Base-by-base conservation (phyloP, 1,140 invertebrate genomes). In the Euura lappo region DNA sequence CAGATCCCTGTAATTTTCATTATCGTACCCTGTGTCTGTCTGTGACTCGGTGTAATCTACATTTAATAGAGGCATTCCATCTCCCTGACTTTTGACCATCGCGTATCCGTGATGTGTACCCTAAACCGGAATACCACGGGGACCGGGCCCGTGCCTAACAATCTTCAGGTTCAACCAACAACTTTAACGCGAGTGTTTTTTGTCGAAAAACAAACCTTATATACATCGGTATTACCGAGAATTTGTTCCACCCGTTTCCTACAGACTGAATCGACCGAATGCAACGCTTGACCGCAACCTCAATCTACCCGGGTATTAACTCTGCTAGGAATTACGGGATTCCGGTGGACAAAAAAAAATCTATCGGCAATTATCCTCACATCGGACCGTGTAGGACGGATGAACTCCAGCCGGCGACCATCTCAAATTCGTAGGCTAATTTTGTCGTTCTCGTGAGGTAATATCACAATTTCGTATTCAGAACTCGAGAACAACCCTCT, bases 161-260 rank as follows among this genome's bases (percentile, higher is more conserved):
- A 60, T 60, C 28, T 28, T n/a, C 51, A 60, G 13, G 4, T 60
- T 60, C 51, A 11, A 60, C 8, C 8, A 60, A 60, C 51, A 60
- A 60, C 8, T 11, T n/a, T 28, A 28, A 28, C 28, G 28, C 28
- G 28, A 28, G 28, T 3, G 13, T 60, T n/a, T 60, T 60, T 60
- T 60, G 51, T 60, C 51, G 51, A 60, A 60, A 60, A 60, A 60
- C 51, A 60, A 60, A 60, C 51, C 51, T n/a, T n/a, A 60, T 11
- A 60, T n/a, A 60, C 51, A 60, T n/a, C 51, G 51, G 51, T 78
- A 79, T 79, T 77, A 79, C 74, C 70, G 11, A 65, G 43, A 72
- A 79, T 80, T 80, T 77, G 73, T 80, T 80, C 71, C 72, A 71
- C 64, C 51, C 51, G 51, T n/a, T 28, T 60, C 51, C 51, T 60